Evolutionary conservation across 2,113 vertebrate genomes (phyloP), one percentile per base, ranked within the genome.

Genomic region (Pleuronectes platessa): DNA sequence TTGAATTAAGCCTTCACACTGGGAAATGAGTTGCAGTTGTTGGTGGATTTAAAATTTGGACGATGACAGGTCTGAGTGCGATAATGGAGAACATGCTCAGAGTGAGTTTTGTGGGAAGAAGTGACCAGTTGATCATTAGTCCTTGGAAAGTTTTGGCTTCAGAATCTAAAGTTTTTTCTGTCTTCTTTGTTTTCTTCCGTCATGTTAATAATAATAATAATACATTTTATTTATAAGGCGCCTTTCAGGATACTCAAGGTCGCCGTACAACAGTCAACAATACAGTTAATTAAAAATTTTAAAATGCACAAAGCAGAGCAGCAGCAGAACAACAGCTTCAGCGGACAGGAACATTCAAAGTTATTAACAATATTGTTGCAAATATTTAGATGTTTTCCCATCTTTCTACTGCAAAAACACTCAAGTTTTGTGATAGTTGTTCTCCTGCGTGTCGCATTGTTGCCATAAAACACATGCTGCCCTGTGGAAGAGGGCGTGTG

Each of bases 1-100:
- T 91, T 83, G 59, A 78, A 84, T 74, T 70, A 63, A 77, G 70
- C 56, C 60, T 79, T 85, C 71, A 86, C 76, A 81, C 76, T 35
- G 24, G 71, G 59, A 59, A 84, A 77, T 84, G 67, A 74, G 66
- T 37, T 72, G 61, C 37, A 79, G 74, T 69, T 63, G 5, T 61
- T 62, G 81, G 23, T 61, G 61, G 70, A 64, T 62, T 72, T 55
- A 55, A 31, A 31, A 31, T 31, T 7, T 31, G 31, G 31, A 31
- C 6, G 31, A 7, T 31, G 70, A 77, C 58, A 83, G 20, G 51
- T 80, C 24, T 60, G 23, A 70, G 40, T 31, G 23, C n/a, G 56
- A 59, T 58, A 76, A 67, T 31, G 65, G 37, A 55, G 49, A 10
- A 56, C n/a, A 1, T 49, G 59, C 17, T 0, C 15, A 67, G 49